phyloP scores from a whole-genome alignment of 2,888 invertebrate species.

The Morpho helenor region DNA sequence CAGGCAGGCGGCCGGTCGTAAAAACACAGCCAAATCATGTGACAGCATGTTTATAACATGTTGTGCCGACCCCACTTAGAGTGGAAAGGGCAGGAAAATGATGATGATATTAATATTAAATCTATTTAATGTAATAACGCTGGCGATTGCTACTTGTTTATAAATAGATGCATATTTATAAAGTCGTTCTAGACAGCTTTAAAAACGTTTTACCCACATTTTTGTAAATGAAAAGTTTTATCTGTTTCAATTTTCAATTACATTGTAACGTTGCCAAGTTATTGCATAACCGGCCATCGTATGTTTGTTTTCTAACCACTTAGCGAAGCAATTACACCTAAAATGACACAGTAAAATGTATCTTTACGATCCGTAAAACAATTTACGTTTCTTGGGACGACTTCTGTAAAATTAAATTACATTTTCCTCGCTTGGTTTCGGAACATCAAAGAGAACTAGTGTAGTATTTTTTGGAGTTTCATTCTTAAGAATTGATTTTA shows the following conservation, averaged over 20 bases:
- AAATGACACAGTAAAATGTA: slow-evolving; percentile 31
- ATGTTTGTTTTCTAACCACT: slow-evolving; percentile 27
- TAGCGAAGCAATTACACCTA: slow-evolving; percentile 30
- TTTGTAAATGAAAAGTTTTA: slow-evolving; percentile 5
- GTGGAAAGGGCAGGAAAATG: no score
- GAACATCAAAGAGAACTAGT: slow-evolving; percentile 1
- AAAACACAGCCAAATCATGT: no score
- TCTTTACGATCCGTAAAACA: slow-evolving; percentile 35
- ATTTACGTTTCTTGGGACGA: slow-evolving; percentile 17
- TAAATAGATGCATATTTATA: background rate
- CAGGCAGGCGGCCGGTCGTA: no score
- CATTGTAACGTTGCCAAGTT: slow-evolving; percentile 18
- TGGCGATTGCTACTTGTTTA: background rate
- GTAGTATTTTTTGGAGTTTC: no score
- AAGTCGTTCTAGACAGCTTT: background rate
- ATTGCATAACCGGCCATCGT: slow-evolving; percentile 15
- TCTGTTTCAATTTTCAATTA: background rate
- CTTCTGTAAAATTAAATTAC: slow-evolving; percentile 17
- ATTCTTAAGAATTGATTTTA: no score
- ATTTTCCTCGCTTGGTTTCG: slow-evolving; percentile 8
- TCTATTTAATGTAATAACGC: no score
- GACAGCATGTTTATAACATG: no score
- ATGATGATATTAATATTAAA: no score
- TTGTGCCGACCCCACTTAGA: no score
- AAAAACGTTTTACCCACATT: background rate